These are phyloP conservation scores for Podabrus alpinus DNA, from an alignment of 2,888 invertebrate species.

Conservation along the genomic window DNA sequence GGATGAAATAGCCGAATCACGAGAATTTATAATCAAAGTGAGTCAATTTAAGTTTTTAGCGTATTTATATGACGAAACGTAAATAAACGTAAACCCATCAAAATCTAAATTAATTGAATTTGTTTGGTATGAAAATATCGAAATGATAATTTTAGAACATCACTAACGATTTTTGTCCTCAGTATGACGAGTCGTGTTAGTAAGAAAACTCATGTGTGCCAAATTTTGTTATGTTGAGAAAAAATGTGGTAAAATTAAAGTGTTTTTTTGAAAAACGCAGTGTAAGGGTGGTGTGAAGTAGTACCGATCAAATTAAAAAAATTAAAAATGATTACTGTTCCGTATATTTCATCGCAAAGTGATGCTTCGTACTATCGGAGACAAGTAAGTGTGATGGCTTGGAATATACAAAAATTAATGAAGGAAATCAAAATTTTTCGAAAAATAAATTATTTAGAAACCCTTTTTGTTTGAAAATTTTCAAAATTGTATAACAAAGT, in stretches of 20 bases:
- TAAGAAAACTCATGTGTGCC: neutral
- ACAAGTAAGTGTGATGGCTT: slow-evolving; percentile 43
- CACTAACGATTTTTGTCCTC: neutral
- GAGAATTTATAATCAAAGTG: neutral
- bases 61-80: neutral
- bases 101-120: neutral
- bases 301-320: neutral
- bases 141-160: slow-evolving; percentile 1
- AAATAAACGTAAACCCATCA: neutral
- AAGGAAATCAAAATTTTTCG: neutral
- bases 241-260: neutral
- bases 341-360: slow-evolving; percentile 54
- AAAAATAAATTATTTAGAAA: neutral
- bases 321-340: slow-evolving; percentile 37
- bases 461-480: neutral
- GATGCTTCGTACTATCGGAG: slow-evolving; percentile 63
- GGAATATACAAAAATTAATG: neutral
- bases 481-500: neutral
- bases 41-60: neutral
- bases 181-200: neutral
- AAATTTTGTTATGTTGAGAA: neutral
- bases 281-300: neutral
- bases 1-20: neutral
- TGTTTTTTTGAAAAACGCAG: neutral
- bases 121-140: neutral